phyloP scores from a whole-genome alignment of 2,113 vertebrate genomes.

The Chaetops frenatus region DNA sequence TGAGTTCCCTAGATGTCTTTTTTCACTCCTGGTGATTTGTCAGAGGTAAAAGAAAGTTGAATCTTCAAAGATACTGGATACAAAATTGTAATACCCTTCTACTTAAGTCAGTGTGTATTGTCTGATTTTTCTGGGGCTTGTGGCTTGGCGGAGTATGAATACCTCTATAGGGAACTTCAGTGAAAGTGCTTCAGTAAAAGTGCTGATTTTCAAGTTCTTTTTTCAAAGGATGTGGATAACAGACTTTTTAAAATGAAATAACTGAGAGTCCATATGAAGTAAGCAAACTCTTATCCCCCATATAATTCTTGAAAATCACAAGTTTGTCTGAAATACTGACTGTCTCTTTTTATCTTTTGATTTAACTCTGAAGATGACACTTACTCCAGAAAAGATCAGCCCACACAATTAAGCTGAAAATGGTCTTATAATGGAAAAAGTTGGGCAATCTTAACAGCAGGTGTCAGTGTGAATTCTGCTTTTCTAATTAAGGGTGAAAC shows the following conservation, averaged over 20 bases:
- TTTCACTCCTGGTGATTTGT: neutral
- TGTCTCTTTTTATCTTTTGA: neutral
- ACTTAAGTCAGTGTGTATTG: neutral
- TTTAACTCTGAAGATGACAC: neutral
- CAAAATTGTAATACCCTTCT: neutral
- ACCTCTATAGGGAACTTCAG: neutral
- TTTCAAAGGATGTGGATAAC: neutral
- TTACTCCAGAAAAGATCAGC: neutral
- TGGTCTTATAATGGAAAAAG: neutral
- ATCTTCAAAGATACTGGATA: neutral
- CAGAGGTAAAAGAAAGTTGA: neutral
- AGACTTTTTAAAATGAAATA: neutral
- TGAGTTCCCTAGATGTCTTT: neutral
- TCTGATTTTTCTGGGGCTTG: neutral
- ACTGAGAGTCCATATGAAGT: neutral
- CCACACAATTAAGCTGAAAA: neutral
- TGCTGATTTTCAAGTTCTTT: neutral
- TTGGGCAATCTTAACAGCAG: slow-evolving; percentile 32
- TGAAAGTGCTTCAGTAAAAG: neutral
- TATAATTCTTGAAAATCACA: neutral
- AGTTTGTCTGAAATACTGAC: neutral
- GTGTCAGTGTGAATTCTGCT: slow-evolving; percentile 30
- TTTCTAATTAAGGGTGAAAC: neutral
- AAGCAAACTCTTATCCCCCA: neutral
- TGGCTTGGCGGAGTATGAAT: neutral